phyloP scores from a whole-genome alignment of 2,797 vertebrate genomes.

The Aldrovandia affinis region DNA sequence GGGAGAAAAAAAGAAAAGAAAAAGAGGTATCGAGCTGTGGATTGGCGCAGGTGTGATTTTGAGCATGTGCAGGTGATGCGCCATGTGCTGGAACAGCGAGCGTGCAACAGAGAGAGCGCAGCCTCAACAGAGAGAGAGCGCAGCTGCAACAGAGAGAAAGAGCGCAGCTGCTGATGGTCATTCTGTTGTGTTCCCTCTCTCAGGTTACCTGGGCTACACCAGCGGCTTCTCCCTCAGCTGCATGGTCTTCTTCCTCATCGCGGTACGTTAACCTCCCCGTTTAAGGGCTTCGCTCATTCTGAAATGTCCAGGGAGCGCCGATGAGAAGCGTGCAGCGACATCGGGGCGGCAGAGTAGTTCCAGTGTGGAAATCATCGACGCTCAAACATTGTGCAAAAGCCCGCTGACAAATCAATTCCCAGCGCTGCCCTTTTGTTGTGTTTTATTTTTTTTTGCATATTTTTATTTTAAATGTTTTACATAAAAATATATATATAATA shows the following conservation, averaged over 20 bases:
- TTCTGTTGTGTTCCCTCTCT: slow-evolving; percentile 31
- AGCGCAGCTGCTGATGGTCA: not conserved
- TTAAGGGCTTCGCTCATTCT: not conserved
- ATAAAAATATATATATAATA: too few relatives aligned
- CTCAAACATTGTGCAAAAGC: not conserved
- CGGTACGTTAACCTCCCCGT: slow-evolving; percentile 75
- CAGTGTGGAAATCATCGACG: not conserved
- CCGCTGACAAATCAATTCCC: not conserved
- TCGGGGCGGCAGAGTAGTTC: not conserved
- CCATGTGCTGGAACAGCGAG: not conserved
- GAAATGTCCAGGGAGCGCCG: not conserved
- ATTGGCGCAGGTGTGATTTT: not conserved
- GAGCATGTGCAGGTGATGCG: not conserved
- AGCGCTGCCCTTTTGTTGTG: not conserved
- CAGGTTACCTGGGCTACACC: slow-evolving; percentile 96
- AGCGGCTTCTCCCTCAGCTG: slow-evolving; percentile 98
- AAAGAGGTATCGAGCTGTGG: not conserved
- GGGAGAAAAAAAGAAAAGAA: too few relatives aligned
- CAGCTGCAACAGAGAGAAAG: not conserved
- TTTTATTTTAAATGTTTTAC: not conserved
- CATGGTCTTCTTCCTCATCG: slow-evolving; percentile 95
- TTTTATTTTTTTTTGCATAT: not conserved
- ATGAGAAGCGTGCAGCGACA: not conserved
- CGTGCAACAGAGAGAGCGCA: not conserved
- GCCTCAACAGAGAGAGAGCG: not conserved